A percentile compares a stretch with the other conserved stretches of the same genome.
These are phyloP conservation scores for Lagocephalus sceleratus DNA, from an alignment of 2,797 vertebrate species.

Conservation along the genomic window DNA sequence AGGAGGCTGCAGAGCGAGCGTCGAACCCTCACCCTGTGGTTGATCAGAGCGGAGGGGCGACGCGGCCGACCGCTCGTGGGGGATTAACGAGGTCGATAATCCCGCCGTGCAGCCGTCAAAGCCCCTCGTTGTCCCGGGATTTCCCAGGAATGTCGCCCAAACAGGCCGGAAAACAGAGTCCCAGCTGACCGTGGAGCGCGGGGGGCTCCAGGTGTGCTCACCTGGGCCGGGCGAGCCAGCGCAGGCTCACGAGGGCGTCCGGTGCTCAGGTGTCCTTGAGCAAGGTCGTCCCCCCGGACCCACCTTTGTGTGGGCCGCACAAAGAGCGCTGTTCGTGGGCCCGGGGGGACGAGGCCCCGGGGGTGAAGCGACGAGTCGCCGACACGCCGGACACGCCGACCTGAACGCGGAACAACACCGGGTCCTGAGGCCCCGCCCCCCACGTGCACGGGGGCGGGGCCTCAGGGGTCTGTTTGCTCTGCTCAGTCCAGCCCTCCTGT, in stretches of 20 bases:
- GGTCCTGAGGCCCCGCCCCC: no score
- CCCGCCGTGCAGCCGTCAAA: slow-evolving; percentile 16
- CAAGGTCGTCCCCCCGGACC: slow-evolving; percentile 42
- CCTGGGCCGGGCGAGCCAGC: no score
- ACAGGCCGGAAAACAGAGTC: not conserved
- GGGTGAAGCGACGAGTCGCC: slow-evolving; percentile 44
- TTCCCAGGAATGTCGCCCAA: not conserved
- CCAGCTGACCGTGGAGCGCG: no score
- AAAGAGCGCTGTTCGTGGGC: slow-evolving; percentile 69
- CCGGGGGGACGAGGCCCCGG: not conserved
- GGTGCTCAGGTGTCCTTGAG: slow-evolving; percentile 62
- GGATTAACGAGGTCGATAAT: slow-evolving; percentile 37
- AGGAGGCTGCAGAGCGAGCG: no score
- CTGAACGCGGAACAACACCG: no score
- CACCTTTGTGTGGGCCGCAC: slow-evolving; percentile 69
- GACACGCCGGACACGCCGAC: slow-evolving; percentile 13
- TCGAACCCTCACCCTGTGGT: no score
- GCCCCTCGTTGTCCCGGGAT: slow-evolving; percentile 29
- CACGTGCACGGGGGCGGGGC: no score
- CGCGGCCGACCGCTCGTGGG: slow-evolving; percentile 7
- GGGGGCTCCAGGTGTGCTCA: no score
- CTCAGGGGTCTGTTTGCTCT: slow-evolving; percentile 21
- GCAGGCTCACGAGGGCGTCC: no score
- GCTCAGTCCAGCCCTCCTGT: slow-evolving; percentile 15
- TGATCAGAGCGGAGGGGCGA: no score